Percentiles rank a stretch among this genome's conserved stretches.
phyloP scores from a whole-genome alignment of 2,888 invertebrate genomes.

The Celastrina argiolus region DNA sequence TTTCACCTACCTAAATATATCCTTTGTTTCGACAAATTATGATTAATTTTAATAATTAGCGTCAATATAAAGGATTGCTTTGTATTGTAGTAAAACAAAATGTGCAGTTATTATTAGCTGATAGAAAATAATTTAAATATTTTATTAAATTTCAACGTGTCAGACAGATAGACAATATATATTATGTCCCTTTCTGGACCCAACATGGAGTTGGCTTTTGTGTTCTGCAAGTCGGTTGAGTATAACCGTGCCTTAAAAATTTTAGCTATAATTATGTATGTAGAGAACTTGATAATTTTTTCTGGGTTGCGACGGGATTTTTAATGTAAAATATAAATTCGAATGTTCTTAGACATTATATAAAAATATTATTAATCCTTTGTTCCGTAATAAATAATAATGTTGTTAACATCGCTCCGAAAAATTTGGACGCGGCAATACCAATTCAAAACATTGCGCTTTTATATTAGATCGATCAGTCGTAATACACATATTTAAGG shows the following conservation, averaged over 20 bases:
- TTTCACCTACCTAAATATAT: conserved; percentile 9
- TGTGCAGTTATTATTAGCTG: neutral
- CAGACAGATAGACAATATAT: neutral
- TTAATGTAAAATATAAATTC: neutral
- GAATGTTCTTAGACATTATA: too few relatives aligned
- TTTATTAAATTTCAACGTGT: neutral
- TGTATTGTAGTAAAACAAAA: neutral
- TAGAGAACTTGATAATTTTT: neutral
- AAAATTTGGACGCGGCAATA: neutral
- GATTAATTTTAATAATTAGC: neutral
- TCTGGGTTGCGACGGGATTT: neutral
- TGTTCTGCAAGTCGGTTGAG: neutral
- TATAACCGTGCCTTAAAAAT: neutral
- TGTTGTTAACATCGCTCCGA: neutral
- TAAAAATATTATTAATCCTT: too few relatives aligned
- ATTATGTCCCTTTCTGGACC: neutral
- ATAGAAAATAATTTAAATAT: neutral
- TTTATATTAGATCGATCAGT: neutral
- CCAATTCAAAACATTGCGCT: neutral
- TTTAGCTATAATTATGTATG: neutral
- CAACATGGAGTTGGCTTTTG: neutral
- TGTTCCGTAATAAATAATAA: neutral
- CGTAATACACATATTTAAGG: conserved; percentile 2
- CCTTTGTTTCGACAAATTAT: conserved; percentile 7
- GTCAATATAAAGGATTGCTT: neutral